phyloP scores from a whole-genome alignment of 2,797 vertebrate genomes.

The Sphenodon punctatus region DNA sequence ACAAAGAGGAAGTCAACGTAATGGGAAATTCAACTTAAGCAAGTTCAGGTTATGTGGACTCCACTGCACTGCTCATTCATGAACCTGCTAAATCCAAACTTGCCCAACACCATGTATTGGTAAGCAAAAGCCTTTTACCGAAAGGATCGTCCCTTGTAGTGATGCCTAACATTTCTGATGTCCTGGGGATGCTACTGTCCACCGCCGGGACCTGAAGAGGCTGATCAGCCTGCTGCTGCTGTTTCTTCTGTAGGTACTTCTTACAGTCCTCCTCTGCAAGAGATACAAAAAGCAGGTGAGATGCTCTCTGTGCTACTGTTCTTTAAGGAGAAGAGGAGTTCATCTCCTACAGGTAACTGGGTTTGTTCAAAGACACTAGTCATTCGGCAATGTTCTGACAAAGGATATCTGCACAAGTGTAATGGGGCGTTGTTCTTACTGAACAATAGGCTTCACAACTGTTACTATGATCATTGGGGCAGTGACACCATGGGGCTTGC shows the following conservation, averaged over 20 bases:
- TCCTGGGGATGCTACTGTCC: constrained; percentile 85
- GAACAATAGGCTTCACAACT: neutral
- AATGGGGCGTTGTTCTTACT: neutral
- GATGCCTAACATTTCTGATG: constrained; percentile 74
- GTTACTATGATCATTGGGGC: neutral
- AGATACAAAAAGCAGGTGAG: neutral
- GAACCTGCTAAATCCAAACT: neutral
- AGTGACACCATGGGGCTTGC: neutral
- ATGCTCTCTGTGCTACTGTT: neutral
- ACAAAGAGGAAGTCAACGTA: too few relatives aligned
- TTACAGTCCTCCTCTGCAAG: constrained; percentile 85
- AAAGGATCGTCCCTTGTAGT: constrained; percentile 84
- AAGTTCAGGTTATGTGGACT: too few relatives aligned
- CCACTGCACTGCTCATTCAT: neutral
- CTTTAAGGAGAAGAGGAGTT: neutral
- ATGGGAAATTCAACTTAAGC: too few relatives aligned
- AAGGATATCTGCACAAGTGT: neutral
- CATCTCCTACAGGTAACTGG: neutral
- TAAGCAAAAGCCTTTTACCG: constrained; percentile 64
- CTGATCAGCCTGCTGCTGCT: constrained; percentile 63
- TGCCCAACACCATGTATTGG: fast-evolving
- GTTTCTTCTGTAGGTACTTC: constrained; percentile 77
- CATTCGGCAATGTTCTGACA: neutral
- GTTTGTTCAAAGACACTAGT: neutral
- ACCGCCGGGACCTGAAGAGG: constrained; percentile 89